These are phyloP conservation scores for Ctenomys sociabilis DNA, from an alignment of 2,113 vertebrate species.

Conservation along the genomic window DNA sequence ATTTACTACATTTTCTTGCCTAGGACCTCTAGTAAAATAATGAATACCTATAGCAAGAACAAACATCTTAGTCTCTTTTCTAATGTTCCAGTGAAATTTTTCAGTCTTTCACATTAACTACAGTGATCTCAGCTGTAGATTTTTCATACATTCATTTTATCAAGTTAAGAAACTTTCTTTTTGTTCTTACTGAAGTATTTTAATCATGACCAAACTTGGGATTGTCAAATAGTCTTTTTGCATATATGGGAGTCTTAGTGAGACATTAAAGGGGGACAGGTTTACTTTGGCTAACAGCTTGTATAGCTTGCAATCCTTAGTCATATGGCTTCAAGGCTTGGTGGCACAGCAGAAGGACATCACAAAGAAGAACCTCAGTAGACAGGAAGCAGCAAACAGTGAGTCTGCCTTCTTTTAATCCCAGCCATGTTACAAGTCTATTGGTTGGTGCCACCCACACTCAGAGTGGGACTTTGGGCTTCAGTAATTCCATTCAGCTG, in stretches of 20 bases:
- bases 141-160: neutral
- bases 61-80: neutral
- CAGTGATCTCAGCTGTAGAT: neutral
- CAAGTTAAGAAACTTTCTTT: neutral
- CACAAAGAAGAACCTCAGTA: neutral
- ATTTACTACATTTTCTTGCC: neutral
- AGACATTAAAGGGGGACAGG: neutral
- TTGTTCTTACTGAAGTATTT: neutral
- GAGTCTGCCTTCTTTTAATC: neutral
- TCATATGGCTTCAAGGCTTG: neutral
- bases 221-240: neutral
- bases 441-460: neutral
- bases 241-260: neutral
- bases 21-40: neutral
- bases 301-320: neutral
- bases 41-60: neutral
- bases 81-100: neutral
- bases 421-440: neutral
- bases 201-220: neutral
- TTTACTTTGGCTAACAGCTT: neutral
- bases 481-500: neutral
- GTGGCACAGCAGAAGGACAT: neutral
- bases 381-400: neutral
- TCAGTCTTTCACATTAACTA: neutral
- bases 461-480: neutral